Percentiles rank a stretch among this genome's conserved stretches.
Conservation (phyloP, 2,888 invertebrate species). For the Xylocampa areola region DNA sequence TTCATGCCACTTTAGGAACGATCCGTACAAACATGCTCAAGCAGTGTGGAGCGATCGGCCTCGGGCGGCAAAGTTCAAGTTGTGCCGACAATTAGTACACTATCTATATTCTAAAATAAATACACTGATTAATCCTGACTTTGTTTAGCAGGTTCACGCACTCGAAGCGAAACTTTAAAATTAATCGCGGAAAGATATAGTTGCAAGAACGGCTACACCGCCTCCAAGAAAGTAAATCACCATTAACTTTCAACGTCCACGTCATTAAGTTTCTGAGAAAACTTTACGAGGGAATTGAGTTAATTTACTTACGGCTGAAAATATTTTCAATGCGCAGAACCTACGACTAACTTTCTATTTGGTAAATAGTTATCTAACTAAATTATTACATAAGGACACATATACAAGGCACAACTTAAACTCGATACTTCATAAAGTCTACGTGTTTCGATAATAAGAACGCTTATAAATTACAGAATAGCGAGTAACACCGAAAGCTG, state of each 20-base stretch:
- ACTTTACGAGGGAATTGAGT: slow-evolving; percentile 64
- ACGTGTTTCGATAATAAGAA: slow-evolving; percentile 76
- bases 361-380: slow-evolving; percentile 39
- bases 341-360: slow-evolving; percentile 44
- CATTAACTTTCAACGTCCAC: slow-evolving; percentile 73
- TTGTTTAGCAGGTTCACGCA: slow-evolving; percentile 65
- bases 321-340: slow-evolving; percentile 54
- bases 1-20: slow-evolving; percentile 85
- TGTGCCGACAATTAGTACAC: slow-evolving; percentile 72
- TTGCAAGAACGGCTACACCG: slow-evolving; percentile 60
- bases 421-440: slow-evolving; percentile 70
- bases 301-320: slow-evolving; percentile 63
- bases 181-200: slow-evolving; percentile 69
- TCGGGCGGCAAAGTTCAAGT: slow-evolving; percentile 78
- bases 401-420: slow-evolving; percentile 81
- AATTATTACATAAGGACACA: slow-evolving; percentile 35
- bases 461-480: slow-evolving; percentile 76
- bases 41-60: slow-evolving; percentile 87
- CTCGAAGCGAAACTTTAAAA: slow-evolving; percentile 73
- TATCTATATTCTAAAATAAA: slow-evolving; percentile 51
- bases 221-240: slow-evolving; percentile 73
- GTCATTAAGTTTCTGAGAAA: slow-evolving; percentile 69
- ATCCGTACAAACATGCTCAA: slow-evolving; percentile 87
- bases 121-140: slow-evolving; percentile 51
- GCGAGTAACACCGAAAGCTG: slow-evolving; percentile 87